These are phyloP conservation scores for Plutomurus gul DNA, from an alignment of 1,140 invertebrate genomes.

Conservation along the genomic window DNA sequence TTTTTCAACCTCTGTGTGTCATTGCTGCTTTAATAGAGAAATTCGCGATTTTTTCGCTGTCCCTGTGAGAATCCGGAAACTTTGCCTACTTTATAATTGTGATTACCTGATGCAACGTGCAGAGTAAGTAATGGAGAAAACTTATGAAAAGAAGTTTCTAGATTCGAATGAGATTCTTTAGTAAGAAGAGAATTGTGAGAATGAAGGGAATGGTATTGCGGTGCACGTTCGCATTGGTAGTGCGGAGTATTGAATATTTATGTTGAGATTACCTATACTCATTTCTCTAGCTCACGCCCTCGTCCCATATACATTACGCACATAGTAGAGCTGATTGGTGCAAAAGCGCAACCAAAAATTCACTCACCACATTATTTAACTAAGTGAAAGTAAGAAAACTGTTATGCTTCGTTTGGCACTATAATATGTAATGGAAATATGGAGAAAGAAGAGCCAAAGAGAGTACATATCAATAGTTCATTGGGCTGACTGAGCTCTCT, in stretches of 20 bases:
- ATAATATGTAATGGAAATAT: background rate
- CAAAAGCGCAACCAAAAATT: background rate
- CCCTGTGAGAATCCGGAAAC: background rate
- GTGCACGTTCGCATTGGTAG: background rate
- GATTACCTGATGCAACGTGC: background rate
- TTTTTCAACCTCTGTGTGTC: background rate
- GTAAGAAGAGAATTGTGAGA: background rate
- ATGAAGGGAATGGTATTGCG: background rate
- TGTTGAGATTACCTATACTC: background rate
- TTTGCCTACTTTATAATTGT: background rate
- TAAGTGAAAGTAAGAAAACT: background rate
- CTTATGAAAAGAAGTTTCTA: background rate
- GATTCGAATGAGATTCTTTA: background rate
- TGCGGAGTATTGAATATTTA: background rate
- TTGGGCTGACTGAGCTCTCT: background rate
- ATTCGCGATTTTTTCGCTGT: too few species aligned
- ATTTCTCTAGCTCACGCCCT: background rate
- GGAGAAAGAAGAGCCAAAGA: background rate
- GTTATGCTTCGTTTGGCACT: background rate
- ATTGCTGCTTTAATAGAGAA: background rate
- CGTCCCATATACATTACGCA: background rate
- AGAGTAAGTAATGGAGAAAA: background rate
- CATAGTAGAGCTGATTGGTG: background rate
- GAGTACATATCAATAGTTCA: background rate
- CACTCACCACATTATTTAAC: background rate